Base-by-base conservation (phyloP, 2,888 invertebrate genomes). In the Ypsolopha scabrella region DNA sequence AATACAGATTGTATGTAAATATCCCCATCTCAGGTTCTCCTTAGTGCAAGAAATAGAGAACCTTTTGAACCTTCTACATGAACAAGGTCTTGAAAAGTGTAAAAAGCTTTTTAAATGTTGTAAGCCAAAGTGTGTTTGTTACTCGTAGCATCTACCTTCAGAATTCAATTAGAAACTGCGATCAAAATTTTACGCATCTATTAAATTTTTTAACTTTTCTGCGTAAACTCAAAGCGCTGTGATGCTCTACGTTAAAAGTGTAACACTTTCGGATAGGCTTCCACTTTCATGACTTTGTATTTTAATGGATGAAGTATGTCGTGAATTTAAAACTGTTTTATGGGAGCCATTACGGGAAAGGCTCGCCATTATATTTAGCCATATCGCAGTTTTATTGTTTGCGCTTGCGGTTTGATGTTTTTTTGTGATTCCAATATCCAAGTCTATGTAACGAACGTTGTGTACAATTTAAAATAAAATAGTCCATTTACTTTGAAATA, bases 101-200 rank as follows among this genome's bases (percentile, higher is more conserved):
- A 24, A 24, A 24, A 24, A 24, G 24, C 24, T 24, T 24, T 24
- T 24, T 24, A 24, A 24, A 24, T 24, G 24, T 24, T 24, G 2
- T 24, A 24, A 2, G 24, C 24, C 24, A 24, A 24, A 24, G 24
- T 24, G 24, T 24, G 24, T 24, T 24, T 24, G 24, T 24, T 2
- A 24, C 24, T 24, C 24, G 9, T 13, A 35, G 45, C 38, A 41
- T 9, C 50, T 33, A 59, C 59, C 60, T 58, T 53, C 58, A 55
- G 58, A 59, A 64, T 72, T 74, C 71, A 72, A 75, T 74, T 72
- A 73, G 62, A 61, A 56, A 59, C 55, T 56, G 64, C 65, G 68
- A 69, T 75, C 65, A 74, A 70, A 71, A 65, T 72, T 74, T 76
- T 70, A 76, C 65, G 69, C 60, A 65, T 68, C 70, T 74, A 71